A percentile compares a stretch with the other conserved stretches of the same genome.
Evolutionary conservation across 2,888 invertebrate species (phyloP).

Genomic region (Caenorhabditis japonica): DNA sequence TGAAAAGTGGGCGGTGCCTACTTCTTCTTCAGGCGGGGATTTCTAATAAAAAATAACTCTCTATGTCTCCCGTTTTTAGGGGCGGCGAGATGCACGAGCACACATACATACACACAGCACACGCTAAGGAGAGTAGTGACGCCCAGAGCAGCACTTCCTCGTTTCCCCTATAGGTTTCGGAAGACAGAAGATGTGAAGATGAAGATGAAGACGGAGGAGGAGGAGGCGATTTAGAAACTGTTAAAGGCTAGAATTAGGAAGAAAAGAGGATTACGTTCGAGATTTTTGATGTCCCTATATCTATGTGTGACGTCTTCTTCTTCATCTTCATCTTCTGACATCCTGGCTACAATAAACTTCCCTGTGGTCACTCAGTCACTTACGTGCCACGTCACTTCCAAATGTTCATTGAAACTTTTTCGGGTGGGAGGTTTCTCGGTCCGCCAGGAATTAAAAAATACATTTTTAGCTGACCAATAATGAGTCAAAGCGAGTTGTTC

Average conservation of each 20-base stretch:
- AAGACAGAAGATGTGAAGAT: conserved; percentile 1
- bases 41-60: conserved; percentile 52
- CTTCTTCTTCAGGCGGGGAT: conserved; percentile 39
- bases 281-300: conserved; percentile 26
- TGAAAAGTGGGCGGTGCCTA: conserved; percentile 34
- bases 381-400: conserved; percentile 17
- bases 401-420: conserved; percentile 30
- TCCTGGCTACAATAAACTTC: conserved; percentile 31
- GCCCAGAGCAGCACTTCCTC: conserved; percentile 54
- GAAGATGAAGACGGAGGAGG: conserved; percentile 4
- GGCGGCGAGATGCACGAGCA: conserved; percentile 37
- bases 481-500: too few relatives aligned
- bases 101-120: conserved; percentile 37
- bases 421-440: too few relatives aligned
- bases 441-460: too few relatives aligned
- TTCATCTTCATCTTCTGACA: conserved; percentile 3
- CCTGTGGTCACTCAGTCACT: conserved; percentile 26
- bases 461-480: too few relatives aligned
- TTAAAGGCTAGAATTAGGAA: too few relatives aligned
- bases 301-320: neutral
- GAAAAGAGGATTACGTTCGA: neutral
- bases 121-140: conserved; percentile 48
- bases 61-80: conserved; percentile 9
- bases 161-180: conserved; percentile 32
- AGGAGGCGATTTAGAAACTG: neutral